Evolutionary conservation across 64 coral and sea anemone species (phyloP), one percentile per base, ranked within the genome.

Genomic region (Montipora capricornis): DNA sequence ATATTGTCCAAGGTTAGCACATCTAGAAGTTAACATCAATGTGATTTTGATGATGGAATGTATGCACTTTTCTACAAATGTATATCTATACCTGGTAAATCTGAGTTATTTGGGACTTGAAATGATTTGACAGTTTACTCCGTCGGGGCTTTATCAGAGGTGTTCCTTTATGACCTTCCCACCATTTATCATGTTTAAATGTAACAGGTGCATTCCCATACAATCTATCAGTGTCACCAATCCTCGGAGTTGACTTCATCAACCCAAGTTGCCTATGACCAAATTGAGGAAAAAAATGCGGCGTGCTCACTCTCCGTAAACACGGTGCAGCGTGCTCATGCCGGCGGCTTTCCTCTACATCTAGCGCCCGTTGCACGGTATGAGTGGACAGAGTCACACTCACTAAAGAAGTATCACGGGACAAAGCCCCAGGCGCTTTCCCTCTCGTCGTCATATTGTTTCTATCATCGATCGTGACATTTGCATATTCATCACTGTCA

Each of bases 131-230:
- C 8, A 97, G 71, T 66, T 87, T 94, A 52, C 88, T 95, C 10
- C 89, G 68, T 6, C 89, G 81, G 1, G 96, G 82, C 61, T 75
- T 97, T n/a, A 97, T 45, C 29, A 97, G 93, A 60, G 71, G 90
- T 24, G 44, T 46, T 51, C 79, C 96, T 70, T 61, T 74, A 49
- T 92, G 67, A 6, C 89, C 84, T 80, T 95, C 89, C 96, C 96
- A 97, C 96, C 96, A 97, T 14, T 97, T 97, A 4, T 93, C 87
- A 75, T 71, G 82, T 74, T 97, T 97, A 73, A 97, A 97, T 16
- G 96, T 92, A 9, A 92, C 82, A 71, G 96, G 96, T 49, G 92
- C 96, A 77, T 76, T 68, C 13, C 96, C 96, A 44, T 89, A 89
- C 5, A 91, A 44, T 20, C 66, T 78, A 51, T 83, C 49, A 68